These are phyloP conservation scores for Zoroaster sp. DNA, from an alignment of 53 echinoderm and acorn worm species.

Conservation along the genomic window DNA sequence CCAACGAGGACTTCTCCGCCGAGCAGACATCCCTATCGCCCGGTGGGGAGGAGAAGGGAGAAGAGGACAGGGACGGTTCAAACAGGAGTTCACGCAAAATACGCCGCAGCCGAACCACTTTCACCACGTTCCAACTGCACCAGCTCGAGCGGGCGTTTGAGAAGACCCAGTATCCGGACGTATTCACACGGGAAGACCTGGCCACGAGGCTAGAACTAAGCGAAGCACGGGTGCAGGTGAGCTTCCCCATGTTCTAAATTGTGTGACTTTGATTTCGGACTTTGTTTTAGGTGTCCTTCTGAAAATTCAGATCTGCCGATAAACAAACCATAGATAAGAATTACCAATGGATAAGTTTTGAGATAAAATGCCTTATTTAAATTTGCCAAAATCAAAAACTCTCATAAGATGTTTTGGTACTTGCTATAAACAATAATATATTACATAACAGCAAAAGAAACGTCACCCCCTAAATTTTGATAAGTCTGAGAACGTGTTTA, in stretches of 20 bases:
- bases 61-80: constrained; percentile 1
- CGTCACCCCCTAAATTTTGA: too few species aligned
- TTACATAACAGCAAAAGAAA: too few species aligned
- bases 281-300: too few species aligned
- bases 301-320: too few species aligned
- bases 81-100: constrained; percentile 57
- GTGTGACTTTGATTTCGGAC: too few species aligned
- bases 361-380: too few species aligned
- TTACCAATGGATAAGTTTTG: too few species aligned
- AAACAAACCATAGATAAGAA: too few species aligned
- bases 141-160: constrained; percentile 92
- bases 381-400: too few species aligned
- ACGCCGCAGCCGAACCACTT: constrained; percentile 90
- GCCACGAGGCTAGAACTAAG: constrained; percentile 87
- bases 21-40: constrained; percentile 4
- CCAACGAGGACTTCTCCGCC: not conserved
- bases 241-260: not conserved
- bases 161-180: constrained; percentile 98
- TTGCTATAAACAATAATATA: too few species aligned
- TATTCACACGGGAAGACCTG: constrained; percentile 91
- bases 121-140: constrained; percentile 96
- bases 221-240: constrained; percentile 96
- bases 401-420: too few species aligned
- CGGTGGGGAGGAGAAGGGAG: constrained; percentile 37
- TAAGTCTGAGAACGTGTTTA: too few species aligned